Percentiles rank a stretch among this genome's conserved stretches.
Evolutionary conservation across 2,113 vertebrate genomes (phyloP).

Genomic region (Oryzias curvinotus): DNA sequence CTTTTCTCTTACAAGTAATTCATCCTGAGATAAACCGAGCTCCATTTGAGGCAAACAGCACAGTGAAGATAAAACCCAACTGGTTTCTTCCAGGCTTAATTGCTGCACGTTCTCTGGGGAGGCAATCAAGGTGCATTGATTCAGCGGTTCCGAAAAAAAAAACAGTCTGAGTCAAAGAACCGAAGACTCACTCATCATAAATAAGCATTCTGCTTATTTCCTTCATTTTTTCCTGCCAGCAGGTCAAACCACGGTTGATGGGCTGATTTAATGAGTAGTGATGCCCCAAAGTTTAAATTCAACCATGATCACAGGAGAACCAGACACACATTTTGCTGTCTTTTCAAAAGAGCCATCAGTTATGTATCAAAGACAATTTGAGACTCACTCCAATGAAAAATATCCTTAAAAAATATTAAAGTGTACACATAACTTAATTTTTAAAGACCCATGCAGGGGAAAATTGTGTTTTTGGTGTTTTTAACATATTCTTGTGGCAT

Average conservation of each 20-base stretch:
- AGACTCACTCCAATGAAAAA: too few species aligned
- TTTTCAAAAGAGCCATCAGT: too few species aligned
- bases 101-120: constrained; percentile 31
- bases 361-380: too few species aligned
- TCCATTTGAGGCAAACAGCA: constrained; percentile 13
- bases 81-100: constrained; percentile 38
- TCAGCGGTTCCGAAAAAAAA: not conserved
- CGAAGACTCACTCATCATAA: not conserved
- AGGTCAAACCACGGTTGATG: constrained; percentile 13
- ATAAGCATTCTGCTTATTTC: constrained; percentile 26
- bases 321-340: too few species aligned
- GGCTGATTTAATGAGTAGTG: constrained; percentile 3
- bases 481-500: too few species aligned
- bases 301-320: too few species aligned
- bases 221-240: constrained; percentile 5
- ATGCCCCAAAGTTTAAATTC: not conserved
- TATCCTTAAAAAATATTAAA: too few species aligned
- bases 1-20: not conserved
- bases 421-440: too few species aligned
- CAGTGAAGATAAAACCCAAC: constrained; percentile 7
- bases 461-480: too few species aligned
- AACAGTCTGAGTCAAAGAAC: constrained; percentile 3
- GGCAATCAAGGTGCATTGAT: constrained; percentile 32
- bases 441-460: too few species aligned
- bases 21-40: not conserved